A percentile compares a stretch with the other conserved stretches of the same genome.
Evolutionary conservation across 2,888 invertebrate species (phyloP).

Genomic region (Meandrusa payeni): DNA sequence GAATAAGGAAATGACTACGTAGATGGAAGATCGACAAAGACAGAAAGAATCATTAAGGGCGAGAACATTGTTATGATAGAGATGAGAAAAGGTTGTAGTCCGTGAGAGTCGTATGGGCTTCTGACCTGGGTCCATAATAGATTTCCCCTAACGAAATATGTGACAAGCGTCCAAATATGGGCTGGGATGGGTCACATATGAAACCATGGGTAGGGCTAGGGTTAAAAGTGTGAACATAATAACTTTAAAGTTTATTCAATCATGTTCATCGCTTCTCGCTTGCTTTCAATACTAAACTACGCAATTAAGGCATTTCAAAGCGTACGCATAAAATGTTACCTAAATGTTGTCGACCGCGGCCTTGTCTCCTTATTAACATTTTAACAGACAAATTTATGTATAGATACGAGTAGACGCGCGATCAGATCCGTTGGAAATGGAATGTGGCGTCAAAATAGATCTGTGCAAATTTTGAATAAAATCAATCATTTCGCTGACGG

Average conservation of each 20-base stretch:
- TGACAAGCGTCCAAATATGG: too few relatives aligned
- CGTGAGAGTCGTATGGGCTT: too few relatives aligned
- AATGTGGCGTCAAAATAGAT: neutral
- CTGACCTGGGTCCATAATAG: too few relatives aligned
- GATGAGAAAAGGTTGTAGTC: too few relatives aligned
- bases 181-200: too few relatives aligned
- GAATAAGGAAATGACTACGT: too few relatives aligned
- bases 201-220: too few relatives aligned
- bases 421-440: neutral
- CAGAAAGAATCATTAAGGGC: too few relatives aligned
- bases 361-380: conserved; percentile 28
- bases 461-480: neutral
- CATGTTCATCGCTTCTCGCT: neutral
- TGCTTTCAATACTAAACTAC: conserved; percentile 4
- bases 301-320: conserved; percentile 19
- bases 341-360: conserved; percentile 24
- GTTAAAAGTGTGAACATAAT: too few relatives aligned
- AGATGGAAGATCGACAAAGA: too few relatives aligned
- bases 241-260: neutral
- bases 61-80: too few relatives aligned
- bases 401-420: neutral
- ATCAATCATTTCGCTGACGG: neutral
- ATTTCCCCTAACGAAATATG: too few relatives aligned
- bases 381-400: conserved; percentile 14
- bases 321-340: conserved; percentile 24